A percentile compares a stretch with the other conserved stretches of the same genome.
These are phyloP conservation scores for Benthosema pterotum DNA, from an alignment of 2,797 vertebrate species.

Conservation along the genomic window DNA sequence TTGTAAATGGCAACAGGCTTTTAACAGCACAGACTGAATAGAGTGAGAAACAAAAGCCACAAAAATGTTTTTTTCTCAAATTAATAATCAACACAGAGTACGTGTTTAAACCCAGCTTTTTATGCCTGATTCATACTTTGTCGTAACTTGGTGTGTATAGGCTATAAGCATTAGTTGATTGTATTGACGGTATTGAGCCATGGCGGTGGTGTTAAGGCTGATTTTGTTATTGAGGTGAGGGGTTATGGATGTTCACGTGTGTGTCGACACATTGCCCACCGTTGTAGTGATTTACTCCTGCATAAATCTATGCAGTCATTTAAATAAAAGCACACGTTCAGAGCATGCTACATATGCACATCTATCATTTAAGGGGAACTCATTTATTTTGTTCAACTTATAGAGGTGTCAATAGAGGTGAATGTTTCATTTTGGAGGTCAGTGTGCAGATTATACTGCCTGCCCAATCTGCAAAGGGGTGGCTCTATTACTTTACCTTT, in stretches of 20 bases:
- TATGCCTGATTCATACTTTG: too few species aligned
- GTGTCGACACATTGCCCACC: conserved; percentile 58
- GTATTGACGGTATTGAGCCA: conserved; percentile 59
- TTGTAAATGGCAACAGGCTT: too few species aligned
- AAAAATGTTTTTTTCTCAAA: too few species aligned
- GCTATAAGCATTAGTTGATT: conserved; percentile 48
- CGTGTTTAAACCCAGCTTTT: too few species aligned
- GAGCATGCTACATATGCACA: conserved; percentile 20
- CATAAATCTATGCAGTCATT: conserved; percentile 61
- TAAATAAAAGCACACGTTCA: conserved; percentile 56
- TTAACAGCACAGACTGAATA: too few species aligned
- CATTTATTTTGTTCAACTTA: conserved; percentile 48
- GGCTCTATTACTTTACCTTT: too few species aligned
- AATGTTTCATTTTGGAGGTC: conserved; percentile 16
- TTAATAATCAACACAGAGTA: too few species aligned
- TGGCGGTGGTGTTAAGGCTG: conserved; percentile 43
- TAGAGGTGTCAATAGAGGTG: conserved; percentile 1
- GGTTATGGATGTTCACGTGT: conserved; percentile 50
- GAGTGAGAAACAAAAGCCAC: too few species aligned
- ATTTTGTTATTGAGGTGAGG: conserved; percentile 61
- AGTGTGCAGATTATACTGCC: neutral
- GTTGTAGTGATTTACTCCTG: conserved; percentile 55
- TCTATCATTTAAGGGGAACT: conserved; percentile 43
- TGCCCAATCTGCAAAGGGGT: neutral
- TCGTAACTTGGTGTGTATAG: neutral